Evolutionary conservation across 2,888 invertebrate genomes (phyloP), one percentile per base, ranked within the genome.

Genomic region (Gymnoscelis rufifasciata): DNA sequence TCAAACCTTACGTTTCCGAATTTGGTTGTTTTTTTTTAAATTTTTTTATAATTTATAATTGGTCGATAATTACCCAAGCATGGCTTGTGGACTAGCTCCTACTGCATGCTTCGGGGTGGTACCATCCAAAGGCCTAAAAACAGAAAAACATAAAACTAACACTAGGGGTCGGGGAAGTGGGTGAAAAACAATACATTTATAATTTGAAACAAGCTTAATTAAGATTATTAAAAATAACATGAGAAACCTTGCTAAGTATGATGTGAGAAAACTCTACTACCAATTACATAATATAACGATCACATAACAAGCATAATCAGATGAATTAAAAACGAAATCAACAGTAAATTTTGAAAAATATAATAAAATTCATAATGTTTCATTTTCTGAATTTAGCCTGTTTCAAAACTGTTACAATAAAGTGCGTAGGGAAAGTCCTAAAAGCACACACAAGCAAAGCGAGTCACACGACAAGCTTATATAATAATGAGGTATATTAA

Each of bases 71-170:
- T 91, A 91, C 91, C 91, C 91, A 83, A 91, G 90, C 78, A 84
- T 80, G 80, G 88, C 75, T 90, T 90, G 91, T 83, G 89, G 88
- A 69, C 79, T 88, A 84, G 83, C 87, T 67, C 83, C 87, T 86
- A 88, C 87, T 59, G 88, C 89, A 86, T 87, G 88, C 88, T 89
- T 89, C 84, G 88, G 87, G 47, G 88, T 81, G 59, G 84, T 83
- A 71, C 86, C 87, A 71, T 89, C 91, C 90, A 91, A 88, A 70
- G 91, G 91, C 90, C 92, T 91, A 91, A 86, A 91, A 91, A 84
- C 80, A 84, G 79, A 86, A 77, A 90, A 82, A 81, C 77, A 78
- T 82, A 83, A 78, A 75, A 79, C 81, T 78, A 79, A 79, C 66
- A 72, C 83, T 77, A 73, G 68, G 73, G 67, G 53, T 51, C 54